Conservation (phyloP, 2,797 vertebrate genomes). For the Artibeus jamaicensis region DNA sequence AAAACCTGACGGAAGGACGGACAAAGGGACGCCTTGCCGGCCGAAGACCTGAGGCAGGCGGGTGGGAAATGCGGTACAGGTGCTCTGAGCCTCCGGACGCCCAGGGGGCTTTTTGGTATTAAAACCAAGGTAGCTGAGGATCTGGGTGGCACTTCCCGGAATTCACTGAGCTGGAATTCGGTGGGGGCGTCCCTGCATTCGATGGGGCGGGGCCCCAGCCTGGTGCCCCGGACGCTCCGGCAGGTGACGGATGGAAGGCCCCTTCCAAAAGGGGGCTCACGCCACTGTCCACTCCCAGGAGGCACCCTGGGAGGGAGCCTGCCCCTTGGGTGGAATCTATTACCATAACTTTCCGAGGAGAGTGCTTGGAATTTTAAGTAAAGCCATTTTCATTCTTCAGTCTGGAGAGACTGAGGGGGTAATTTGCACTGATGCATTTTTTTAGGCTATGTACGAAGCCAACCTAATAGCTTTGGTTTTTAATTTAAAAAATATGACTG, state of each 20-base stretch:
- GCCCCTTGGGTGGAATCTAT: neutral
- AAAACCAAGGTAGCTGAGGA: neutral
- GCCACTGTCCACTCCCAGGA: rapidly evolving
- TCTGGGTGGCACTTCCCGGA: neutral
- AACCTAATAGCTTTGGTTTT: neutral
- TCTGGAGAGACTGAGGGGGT: neutral
- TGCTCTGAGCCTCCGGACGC: neutral
- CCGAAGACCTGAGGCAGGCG: neutral
- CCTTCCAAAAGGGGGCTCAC: neutral
- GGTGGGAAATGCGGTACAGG: too few species aligned
- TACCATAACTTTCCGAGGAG: neutral
- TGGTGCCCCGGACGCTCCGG: neutral
- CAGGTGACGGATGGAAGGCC: neutral
- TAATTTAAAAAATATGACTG: neutral
- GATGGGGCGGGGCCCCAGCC: neutral
- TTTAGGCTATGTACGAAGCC: neutral
- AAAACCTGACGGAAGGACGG: rapidly evolving
- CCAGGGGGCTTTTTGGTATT: neutral
- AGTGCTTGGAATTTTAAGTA: neutral
- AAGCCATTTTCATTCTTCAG: neutral
- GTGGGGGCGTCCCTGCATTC: neutral
- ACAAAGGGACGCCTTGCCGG: too few species aligned
- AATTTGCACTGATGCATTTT: neutral
- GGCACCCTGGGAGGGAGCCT: rapidly evolving
- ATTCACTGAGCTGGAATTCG: neutral